phyloP scores from a whole-genome alignment of 2,888 invertebrate genomes.

The Tortricodes alternella region DNA sequence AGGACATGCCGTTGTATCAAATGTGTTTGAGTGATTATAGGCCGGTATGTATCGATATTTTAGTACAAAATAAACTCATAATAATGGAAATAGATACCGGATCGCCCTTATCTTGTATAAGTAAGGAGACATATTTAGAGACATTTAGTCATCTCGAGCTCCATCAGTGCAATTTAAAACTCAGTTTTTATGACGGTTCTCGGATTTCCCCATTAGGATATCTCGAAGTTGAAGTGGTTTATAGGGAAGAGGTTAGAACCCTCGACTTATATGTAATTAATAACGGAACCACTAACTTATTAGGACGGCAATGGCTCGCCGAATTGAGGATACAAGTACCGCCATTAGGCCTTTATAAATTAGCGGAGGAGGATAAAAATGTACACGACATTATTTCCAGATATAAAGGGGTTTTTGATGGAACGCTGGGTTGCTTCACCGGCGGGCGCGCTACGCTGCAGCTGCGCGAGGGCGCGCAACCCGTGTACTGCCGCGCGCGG shows the following conservation, averaged over 20 bases:
- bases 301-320: constrained; percentile 33
- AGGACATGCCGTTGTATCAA: background rate
- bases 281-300: constrained; percentile 24
- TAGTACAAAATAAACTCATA: background rate
- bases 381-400: constrained; percentile 4
- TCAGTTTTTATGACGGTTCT: constrained; percentile 30
- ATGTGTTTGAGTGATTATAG: background rate
- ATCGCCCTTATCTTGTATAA: background rate
- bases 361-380: background rate
- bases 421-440: background rate
- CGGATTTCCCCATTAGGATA: constrained; percentile 21
- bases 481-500: constrained; percentile 10
- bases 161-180: constrained; percentile 8
- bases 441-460: background rate
- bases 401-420: constrained; percentile 2
- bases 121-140: background rate
- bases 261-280: constrained; percentile 31
- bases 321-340: constrained; percentile 24
- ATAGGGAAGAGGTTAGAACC: constrained; percentile 6
- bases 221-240: constrained; percentile 15
- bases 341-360: background rate
- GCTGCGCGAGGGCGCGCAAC: background rate
- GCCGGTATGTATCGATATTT: background rate
- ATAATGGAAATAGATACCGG: constrained; percentile 5
- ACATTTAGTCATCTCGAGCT: constrained; percentile 6